Percentiles rank a stretch among this genome's conserved stretches.
phyloP scores from a whole-genome alignment of 1,140 invertebrate genomes.

The Trissolcus basalis region DNA sequence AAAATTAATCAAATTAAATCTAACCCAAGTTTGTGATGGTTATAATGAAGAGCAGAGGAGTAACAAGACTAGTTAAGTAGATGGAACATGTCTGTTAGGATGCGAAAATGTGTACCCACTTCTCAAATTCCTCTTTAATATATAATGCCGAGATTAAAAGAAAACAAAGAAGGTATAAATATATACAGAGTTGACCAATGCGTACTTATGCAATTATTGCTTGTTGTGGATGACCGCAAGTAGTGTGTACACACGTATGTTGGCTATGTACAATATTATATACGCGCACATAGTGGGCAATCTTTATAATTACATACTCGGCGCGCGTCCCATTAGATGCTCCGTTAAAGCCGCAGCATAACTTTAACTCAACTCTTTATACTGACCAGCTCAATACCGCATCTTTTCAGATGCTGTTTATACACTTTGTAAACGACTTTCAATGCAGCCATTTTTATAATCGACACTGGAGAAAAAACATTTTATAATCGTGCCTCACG shows the following conservation, averaged over 20 bases:
- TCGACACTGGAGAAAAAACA: too few relatives aligned
- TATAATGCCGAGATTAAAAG: too few relatives aligned
- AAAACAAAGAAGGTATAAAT: too few relatives aligned
- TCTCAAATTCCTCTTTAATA: conserved; percentile 2
- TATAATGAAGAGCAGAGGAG: too few relatives aligned
- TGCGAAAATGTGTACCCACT: conserved; percentile 13
- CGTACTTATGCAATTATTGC: conserved; percentile 30
- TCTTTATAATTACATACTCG: conserved; percentile 76
- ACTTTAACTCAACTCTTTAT: conserved; percentile 58
- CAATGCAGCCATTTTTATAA: conserved; percentile 5
- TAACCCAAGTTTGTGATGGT: too few relatives aligned
- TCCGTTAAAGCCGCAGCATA: conserved; percentile 60
- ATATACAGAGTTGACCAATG: conserved; percentile 31
- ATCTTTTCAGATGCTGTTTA: conserved; percentile 46
- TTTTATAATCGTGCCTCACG: neutral
- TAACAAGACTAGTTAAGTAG: too few relatives aligned
- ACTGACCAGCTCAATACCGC: conserved; percentile 62
- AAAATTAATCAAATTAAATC: too few relatives aligned
- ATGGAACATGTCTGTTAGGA: conserved; percentile 4
- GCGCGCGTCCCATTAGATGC: conserved; percentile 74
- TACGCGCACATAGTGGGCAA: conserved; percentile 67
- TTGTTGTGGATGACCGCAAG: neutral
- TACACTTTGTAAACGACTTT: conserved; percentile 36
- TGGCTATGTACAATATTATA: conserved; percentile 39
- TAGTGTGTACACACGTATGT: conserved; percentile 4